phyloP scores from a whole-genome alignment of 2,888 invertebrate genomes.

The Eupithecia abbreviata region DNA sequence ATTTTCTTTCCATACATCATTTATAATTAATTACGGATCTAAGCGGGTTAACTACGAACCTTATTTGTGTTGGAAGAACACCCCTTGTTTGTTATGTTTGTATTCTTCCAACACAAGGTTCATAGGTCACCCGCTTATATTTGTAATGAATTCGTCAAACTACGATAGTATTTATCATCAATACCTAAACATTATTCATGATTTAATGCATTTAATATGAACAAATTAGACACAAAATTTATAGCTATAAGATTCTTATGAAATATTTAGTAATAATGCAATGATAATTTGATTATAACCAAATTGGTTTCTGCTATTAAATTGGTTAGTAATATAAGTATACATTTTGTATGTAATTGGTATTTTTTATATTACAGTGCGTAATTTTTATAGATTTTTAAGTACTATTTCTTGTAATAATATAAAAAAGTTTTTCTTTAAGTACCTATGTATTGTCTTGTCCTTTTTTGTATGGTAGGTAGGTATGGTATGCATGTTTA shows the following conservation, averaged over 20 bases:
- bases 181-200: too few species aligned
- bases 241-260: neutral
- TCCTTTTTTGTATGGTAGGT: neutral
- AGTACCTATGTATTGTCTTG: neutral
- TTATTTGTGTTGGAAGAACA: too few species aligned
- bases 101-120: too few species aligned
- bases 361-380: neutral
- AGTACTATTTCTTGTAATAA: too few species aligned
- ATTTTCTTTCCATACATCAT: neutral
- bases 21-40: neutral
- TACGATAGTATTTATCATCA: neutral
- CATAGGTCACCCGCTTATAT: too few species aligned
- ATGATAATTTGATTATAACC: neutral
- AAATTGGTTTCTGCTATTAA: neutral
- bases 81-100: too few species aligned
- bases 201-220: neutral
- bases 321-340: neutral
- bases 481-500: neutral
- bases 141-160: too few species aligned
- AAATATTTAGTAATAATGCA: neutral
- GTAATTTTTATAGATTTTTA: neutral
- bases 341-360: neutral
- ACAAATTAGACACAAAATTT: slow-evolving; percentile 1
- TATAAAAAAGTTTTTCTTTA: neutral
- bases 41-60: too few species aligned